Percentiles rank a stretch among this genome's conserved stretches.
Conservation (phyloP, 2,113 vertebrate genomes). For the Sclerurus mexicanus region DNA sequence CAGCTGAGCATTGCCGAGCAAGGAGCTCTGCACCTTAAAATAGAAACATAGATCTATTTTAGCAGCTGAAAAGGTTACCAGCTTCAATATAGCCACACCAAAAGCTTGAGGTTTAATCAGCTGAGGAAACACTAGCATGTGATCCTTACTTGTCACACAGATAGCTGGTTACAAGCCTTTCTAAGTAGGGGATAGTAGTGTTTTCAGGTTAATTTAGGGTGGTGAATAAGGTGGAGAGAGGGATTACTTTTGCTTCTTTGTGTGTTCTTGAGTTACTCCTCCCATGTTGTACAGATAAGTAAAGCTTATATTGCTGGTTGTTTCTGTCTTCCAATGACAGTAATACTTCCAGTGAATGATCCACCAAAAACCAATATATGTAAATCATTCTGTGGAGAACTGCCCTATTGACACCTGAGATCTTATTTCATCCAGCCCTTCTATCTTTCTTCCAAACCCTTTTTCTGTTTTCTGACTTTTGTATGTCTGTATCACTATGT, state of each 20-base stretch:
- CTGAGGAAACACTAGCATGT: neutral
- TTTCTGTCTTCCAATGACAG: neutral
- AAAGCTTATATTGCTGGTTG: neutral
- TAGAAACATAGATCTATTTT: slow-evolving; percentile 15
- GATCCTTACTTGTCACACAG: neutral
- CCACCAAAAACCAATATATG: neutral
- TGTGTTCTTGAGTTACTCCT: neutral
- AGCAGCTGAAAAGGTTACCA: slow-evolving; percentile 8
- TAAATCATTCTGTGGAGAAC: neutral
- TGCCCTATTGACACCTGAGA: neutral
- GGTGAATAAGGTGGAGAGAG: neutral
- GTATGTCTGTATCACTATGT: neutral
- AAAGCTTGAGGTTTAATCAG: neutral
- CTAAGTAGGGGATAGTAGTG: neutral
- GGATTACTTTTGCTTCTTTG: neutral
- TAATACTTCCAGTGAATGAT: neutral
- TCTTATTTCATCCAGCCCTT: neutral
- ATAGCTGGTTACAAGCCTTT: neutral
- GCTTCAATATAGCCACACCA: neutral
- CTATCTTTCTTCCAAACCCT: neutral
- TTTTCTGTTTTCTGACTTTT: neutral
- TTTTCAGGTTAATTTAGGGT: neutral
- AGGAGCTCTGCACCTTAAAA: slow-evolving; percentile 35
- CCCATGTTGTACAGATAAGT: neutral
- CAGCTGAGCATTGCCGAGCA: slow-evolving; percentile 4